Base-by-base conservation (phyloP, 2,797 vertebrate species). In the Pipistrellus pipistrellus region DNA sequence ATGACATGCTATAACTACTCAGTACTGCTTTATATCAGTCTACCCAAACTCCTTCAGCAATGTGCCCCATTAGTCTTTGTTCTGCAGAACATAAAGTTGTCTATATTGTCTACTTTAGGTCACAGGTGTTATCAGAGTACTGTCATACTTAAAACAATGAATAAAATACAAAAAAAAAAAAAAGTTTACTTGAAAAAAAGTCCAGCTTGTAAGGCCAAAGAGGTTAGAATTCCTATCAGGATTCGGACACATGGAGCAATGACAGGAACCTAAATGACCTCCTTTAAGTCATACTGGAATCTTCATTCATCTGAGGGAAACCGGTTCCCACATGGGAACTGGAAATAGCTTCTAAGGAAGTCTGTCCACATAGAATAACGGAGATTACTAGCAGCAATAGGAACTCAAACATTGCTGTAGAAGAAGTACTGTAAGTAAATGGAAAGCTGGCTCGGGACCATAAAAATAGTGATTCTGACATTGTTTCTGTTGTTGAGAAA, bases 1-100 rank as follows among this genome's bases (percentile, higher is more conserved):
- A 96, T 91, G 80, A 86, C 76, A 97, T 6, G 88, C 78, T 95
- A 80, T 87, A 97, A 88, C 64, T 91, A 91, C 82, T 96, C 81
- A 80, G 38, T 83, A 91, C 85, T 44, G 1, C 57, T 87, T 72
- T 90, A 80, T 95, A 94, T 84, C 32, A 75, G 53, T 84, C 85
- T 94, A 73, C 77, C 73, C 77, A 57, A 55, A 46, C 21, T 94
- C 55, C 46, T 89, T 93, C 72, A 69, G 15, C 13, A 38, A 6
- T 21, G 41, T 41, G 18, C 41, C 41, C 27, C 13, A 32, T 92
- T 84, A 80, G 8, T 66, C 5, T 57, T 68, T 41, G 13, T 59
- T 72, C n/a, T 11, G 2, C 10, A 48, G 72, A 77, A 84, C 0
- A 48, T 51, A 73, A 68, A 55, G 23, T 46, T 68, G n/a, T 38